Percentiles rank a stretch among this genome's conserved stretches.
These are phyloP conservation scores for Lynx canadensis DNA, from an alignment of 2,113 vertebrate species.

Conservation along the genomic window DNA sequence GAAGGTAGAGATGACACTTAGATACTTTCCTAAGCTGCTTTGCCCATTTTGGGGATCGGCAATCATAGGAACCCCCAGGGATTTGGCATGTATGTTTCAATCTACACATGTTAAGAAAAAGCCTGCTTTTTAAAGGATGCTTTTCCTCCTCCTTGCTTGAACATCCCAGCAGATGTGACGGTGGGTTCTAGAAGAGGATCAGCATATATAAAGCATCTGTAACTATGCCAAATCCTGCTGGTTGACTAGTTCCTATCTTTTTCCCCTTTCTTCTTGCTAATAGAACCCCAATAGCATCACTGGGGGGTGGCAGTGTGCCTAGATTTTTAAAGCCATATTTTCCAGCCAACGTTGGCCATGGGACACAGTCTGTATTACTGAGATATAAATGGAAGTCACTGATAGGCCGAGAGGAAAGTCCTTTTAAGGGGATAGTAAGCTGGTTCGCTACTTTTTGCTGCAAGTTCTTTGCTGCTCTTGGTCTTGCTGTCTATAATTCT, in stretches of 20 bases:
- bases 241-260: neutral
- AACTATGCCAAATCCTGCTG: neutral
- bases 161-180: neutral
- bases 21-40: neutral
- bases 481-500: neutral
- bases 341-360: neutral
- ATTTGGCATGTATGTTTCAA: neutral
- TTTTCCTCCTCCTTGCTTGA: neutral
- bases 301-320: too few species aligned
- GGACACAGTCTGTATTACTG: neutral
- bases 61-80: neutral
- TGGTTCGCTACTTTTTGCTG: neutral
- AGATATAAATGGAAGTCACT: neutral
- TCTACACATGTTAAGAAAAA: neutral
- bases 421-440: neutral
- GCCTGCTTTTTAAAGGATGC: neutral
- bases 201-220: neutral
- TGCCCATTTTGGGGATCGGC: neutral
- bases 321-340: neutral
- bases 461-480: neutral
- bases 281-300: neutral
- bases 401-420: neutral
- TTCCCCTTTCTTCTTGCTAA: neutral
- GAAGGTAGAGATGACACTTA: neutral
- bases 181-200: neutral